phyloP scores from a whole-genome alignment of 1,140 invertebrate species.

The Bombus picipes region DNA sequence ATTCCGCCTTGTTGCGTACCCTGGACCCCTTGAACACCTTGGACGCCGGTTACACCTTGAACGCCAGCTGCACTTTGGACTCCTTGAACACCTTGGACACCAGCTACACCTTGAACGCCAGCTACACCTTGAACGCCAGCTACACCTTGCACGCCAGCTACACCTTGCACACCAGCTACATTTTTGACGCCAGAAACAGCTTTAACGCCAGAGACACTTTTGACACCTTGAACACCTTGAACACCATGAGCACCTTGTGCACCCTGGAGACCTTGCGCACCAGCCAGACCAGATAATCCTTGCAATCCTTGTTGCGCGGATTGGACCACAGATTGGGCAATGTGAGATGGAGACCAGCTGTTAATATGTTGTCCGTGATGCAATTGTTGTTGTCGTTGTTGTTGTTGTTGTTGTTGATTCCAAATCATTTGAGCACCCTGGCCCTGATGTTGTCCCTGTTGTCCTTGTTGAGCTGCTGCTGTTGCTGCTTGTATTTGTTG shows the following conservation, averaged over 20 bases:
- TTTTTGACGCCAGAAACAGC: background rate
- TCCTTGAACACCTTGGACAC: no score
- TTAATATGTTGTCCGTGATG: background rate
- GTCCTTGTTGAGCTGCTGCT: background rate
- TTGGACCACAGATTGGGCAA: conserved; percentile 22
- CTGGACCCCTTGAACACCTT: no score
- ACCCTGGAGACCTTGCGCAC: background rate
- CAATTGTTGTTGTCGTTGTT: background rate
- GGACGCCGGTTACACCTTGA: no score
- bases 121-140: background rate
- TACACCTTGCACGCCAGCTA: background rate
- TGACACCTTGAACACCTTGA: background rate
- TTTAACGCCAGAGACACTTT: background rate
- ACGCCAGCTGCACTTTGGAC: no score
- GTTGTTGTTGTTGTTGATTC: conserved; percentile 30
- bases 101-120: no score
- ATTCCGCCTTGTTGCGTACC: no score
- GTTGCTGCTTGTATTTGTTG: background rate
- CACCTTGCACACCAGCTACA: background rate
- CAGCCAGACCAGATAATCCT: background rate
- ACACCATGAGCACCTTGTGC: background rate
- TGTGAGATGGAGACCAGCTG: background rate
- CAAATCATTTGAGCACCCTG: conserved; percentile 3
- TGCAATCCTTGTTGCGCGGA: background rate
- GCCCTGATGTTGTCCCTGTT: background rate